These are phyloP conservation scores for Alviniconcha strummeri DNA, from an alignment of 2,888 invertebrate genomes.

Conservation along the genomic window DNA sequence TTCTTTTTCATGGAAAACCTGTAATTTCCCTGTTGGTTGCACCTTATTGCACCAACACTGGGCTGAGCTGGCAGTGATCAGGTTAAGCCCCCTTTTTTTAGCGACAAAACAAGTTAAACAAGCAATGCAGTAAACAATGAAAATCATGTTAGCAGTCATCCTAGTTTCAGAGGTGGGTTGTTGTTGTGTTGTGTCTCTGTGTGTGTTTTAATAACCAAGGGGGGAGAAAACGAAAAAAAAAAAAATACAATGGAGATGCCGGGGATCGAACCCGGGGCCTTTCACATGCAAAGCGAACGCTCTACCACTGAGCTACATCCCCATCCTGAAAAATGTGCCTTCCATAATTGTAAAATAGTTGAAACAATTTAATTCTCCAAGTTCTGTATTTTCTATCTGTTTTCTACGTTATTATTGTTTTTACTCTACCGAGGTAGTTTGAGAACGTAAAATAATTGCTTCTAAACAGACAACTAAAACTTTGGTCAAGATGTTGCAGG, in stretches of 20 bases:
- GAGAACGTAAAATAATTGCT: background rate
- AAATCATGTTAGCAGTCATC: too few relatives aligned
- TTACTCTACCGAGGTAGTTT: background rate
- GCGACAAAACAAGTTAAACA: too few relatives aligned
- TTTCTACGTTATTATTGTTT: background rate
- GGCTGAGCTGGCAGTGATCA: too few relatives aligned
- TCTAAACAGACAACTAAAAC: background rate
- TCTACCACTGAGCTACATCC: slow-evolving; percentile 55
- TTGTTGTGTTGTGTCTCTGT: too few relatives aligned
- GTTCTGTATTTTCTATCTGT: background rate
- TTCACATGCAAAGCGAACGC: slow-evolving; percentile 54
- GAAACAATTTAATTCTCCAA: background rate
- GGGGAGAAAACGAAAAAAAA: slow-evolving; percentile 4
- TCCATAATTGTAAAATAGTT: too few relatives aligned
- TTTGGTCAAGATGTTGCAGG: background rate
- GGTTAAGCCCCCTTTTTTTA: too few relatives aligned
- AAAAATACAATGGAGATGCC: slow-evolving; percentile 47
- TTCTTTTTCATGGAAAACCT: too few relatives aligned
- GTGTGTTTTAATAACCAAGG: too few relatives aligned
- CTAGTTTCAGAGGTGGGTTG: too few relatives aligned
- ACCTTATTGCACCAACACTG: too few relatives aligned
- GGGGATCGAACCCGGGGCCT: slow-evolving; percentile 54
- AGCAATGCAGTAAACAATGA: too few relatives aligned
- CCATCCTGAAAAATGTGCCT: slow-evolving; percentile 20
- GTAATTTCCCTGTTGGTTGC: too few relatives aligned